Evolutionary conservation across 2,888 invertebrate species (phyloP).

Genomic region (Neoascia interrupta): DNA sequence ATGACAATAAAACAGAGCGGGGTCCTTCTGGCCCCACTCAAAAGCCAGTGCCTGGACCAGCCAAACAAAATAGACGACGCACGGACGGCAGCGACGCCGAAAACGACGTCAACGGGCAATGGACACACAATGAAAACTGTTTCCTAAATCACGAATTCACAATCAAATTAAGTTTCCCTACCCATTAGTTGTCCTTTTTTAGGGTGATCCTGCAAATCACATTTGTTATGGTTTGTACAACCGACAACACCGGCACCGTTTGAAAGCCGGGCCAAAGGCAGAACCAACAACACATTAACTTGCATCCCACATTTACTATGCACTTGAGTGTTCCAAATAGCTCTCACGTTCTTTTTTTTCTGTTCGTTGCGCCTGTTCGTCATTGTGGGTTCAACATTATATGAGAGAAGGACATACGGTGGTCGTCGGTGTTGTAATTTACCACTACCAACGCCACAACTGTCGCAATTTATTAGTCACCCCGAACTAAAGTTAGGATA

Average conservation of each 20-base stretch:
- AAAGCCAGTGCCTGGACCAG: no score
- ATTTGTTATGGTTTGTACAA: slow-evolving; percentile 67
- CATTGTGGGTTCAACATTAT: slow-evolving; percentile 22
- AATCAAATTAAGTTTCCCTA: slow-evolving; percentile 69
- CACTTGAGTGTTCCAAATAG: slow-evolving; percentile 46
- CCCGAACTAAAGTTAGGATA: slow-evolving; percentile 59
- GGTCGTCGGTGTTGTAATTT: slow-evolving; percentile 39
- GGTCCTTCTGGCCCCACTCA: slow-evolving; percentile 34
- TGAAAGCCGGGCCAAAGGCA: background rate
- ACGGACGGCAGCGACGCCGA: background rate
- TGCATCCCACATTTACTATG: slow-evolving; percentile 55
- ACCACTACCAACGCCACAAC: slow-evolving; percentile 34
- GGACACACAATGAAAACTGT: slow-evolving; percentile 58
- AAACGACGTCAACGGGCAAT: slow-evolving; percentile 21
- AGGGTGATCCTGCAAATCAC: slow-evolving; percentile 55
- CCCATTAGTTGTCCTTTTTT: slow-evolving; percentile 62
- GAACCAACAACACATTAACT: slow-evolving; percentile 35
- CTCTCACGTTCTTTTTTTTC: background rate
- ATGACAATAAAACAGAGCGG: slow-evolving; percentile 75
- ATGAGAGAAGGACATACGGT: slow-evolving; percentile 61
- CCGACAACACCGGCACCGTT: slow-evolving; percentile 33
- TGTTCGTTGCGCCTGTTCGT: background rate
- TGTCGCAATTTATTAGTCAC: slow-evolving; percentile 69
- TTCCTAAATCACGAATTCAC: slow-evolving; percentile 70
- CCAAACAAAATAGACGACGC: no score